Base-by-base conservation (phyloP, 2,113 vertebrate genomes). In the Tauraco erythrolophus region DNA sequence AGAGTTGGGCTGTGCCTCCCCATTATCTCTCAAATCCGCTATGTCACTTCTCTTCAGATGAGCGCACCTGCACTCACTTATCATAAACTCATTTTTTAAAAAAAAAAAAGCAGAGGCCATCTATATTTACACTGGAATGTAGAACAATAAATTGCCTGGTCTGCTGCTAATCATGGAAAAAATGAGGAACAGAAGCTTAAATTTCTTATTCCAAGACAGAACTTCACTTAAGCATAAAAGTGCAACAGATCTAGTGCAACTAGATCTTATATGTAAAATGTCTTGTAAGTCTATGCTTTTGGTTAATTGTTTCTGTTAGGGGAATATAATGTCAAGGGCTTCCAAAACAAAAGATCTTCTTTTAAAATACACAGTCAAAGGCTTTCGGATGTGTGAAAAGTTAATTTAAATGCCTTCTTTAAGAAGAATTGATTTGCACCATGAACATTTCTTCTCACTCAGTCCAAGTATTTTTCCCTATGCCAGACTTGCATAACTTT, bases 1-100 rank as follows among this genome's bases (percentile, higher is more conserved):
- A 93, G 35, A 48, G 46, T 33, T 51, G 35, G 60, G 25, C 27
- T 24, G 25, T 68, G 61, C 48, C 61, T 68, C 56, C 69, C 48
- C 65, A 24, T 87, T 84, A 56, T 78, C 94, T 95, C 72, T 87
- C 84, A 94, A 97, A 94, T 65, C 7, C 69, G 24, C 13, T 86
- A 48, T 92, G 84, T 88, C 25, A n/a, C 24, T 89, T 56, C 51
- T 95, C 85, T 87, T 50, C 64, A 89, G 74, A 46, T 87, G 87
- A 2, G 3, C 41, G 61, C 74, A 91, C 74, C 60, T 89, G 83
- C 57, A 61, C 57, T 84, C 43, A 48, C 75, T 87, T 89, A 39
- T 64, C 48, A 53, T 64, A 68, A 66, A 53, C 10, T 23, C 11
- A 8, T 60, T 31, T 4, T 22, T 6, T 12, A 19, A 33, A 41